These are phyloP conservation scores for Allacma fusca DNA, from an alignment of 2,888 invertebrate species.

Conservation along the genomic window DNA sequence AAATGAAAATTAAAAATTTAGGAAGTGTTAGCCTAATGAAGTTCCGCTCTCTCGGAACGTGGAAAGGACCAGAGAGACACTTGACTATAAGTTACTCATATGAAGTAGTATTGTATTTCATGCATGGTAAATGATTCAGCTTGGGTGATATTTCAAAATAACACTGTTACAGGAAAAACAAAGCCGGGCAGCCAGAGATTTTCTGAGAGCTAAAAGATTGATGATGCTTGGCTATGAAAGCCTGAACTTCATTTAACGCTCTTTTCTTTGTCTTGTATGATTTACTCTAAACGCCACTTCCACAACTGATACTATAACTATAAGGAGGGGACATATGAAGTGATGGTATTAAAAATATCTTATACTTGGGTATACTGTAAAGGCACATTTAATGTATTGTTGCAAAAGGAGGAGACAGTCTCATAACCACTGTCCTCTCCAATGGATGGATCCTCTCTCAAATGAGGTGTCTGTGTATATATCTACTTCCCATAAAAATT, in stretches of 20 bases:
- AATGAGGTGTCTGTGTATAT: too few relatives aligned
- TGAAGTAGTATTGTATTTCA: conserved; percentile 20
- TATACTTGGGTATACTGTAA: too few relatives aligned
- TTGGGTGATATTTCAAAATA: conserved; percentile 18
- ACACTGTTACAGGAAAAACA: conserved; percentile 10
- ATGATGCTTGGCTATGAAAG: conserved; percentile 17
- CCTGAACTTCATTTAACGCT: conserved; percentile 13
- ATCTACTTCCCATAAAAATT: too few relatives aligned
- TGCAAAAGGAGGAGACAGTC: too few relatives aligned
- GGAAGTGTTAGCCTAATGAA: conserved; percentile 17
- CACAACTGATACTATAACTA: too few relatives aligned
- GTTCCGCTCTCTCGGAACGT: conserved; percentile 1
- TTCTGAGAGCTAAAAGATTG: conserved; percentile 34
- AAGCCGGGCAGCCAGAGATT: background rate
- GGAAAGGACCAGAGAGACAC: background rate
- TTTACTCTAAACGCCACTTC: background rate
- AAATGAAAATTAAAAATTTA: conserved; percentile 23
- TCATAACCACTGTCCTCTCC: too few relatives aligned
- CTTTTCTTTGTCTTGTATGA: conserved; percentile 17
- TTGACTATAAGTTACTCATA: background rate
- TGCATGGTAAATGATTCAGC: conserved; percentile 21
- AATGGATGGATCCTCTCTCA: too few relatives aligned
- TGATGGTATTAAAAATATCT: too few relatives aligned
- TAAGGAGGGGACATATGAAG: too few relatives aligned
- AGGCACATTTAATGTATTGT: too few relatives aligned